Evolutionary conservation across 2,888 invertebrate genomes (phyloP), one percentile per base, ranked within the genome.

Genomic region (Taphrorychus bicolor): DNA sequence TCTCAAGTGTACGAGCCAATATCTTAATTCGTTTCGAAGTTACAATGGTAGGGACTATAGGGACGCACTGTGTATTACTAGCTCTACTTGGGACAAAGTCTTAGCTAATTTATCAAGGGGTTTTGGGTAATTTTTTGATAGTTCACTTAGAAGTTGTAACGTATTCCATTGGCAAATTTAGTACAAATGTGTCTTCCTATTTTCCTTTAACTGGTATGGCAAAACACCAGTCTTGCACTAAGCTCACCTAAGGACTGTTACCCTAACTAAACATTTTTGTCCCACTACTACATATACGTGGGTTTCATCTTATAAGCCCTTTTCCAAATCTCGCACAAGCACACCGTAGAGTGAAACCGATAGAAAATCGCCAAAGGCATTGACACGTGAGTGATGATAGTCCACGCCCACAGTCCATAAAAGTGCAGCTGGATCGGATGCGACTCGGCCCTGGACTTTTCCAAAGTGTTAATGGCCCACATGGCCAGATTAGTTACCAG

Each of bases 311-410:
- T 95, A 82, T 94, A 96, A 56, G 93, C 90, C 70, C 91, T 88
- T 80, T 94, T 95, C 95, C 95, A 96, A 63, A 96, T 92, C 81
- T 95, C 95, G 76, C 94, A 95, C 17, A 96, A 86, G 80, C 95
- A 95, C 74, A 95, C 95, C 0, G 95, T 94, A 2, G 94, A 94
- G 81, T 95, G 95, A 79, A 95, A 95, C 45, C 95, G 85, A 82
- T 94, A 95, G 83, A 95, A 95, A 74, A 95, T 94, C 0, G 93
- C 93, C 52, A 95, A 83, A 0, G 95, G 95, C 89, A 94, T 93
- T 0, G 93, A 92, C 0, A 94, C 90, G 78, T 95, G 94, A 0
- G 93, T 93, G 74, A 95, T 94, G 73, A 95, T 92, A 0, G 94
- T 93, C 95, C 95, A 95, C 2, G 92, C 92, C 93, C 94, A 94